These are phyloP conservation scores for Drosophila anomelani DNA, from an alignment of 2,888 invertebrate species.

Conservation along the genomic window DNA sequence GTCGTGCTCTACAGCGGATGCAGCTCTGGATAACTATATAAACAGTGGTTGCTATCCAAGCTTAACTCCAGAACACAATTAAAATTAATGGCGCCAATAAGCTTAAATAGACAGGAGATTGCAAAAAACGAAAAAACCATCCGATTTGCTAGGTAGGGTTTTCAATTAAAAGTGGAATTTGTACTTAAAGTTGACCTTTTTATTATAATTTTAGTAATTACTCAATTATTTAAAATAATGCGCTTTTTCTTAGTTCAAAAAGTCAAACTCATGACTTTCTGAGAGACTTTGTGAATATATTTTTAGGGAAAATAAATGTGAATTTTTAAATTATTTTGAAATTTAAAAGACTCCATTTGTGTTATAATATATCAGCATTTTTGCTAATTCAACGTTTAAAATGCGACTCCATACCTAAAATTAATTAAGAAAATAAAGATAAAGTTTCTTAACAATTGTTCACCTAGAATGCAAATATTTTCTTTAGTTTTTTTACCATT, in stretches of 20 bases:
- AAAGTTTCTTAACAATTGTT: neutral
- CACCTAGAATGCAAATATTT: neutral
- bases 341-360: neutral
- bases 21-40: slow-evolving; percentile 34
- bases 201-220: neutral
- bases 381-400: neutral
- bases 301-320: neutral
- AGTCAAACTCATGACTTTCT: neutral
- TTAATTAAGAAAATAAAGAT: neutral
- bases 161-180: neutral
- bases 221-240: neutral
- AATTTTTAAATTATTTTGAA: neutral
- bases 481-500: neutral
- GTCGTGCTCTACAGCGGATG: slow-evolving; percentile 69
- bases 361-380: neutral
- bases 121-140: neutral
- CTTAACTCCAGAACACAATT: slow-evolving; percentile 21
- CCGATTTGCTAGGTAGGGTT: neutral
- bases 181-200: neutral
- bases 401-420: neutral
- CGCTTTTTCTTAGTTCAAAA: neutral
- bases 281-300: neutral
- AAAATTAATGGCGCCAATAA: slow-evolving; percentile 21
- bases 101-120: slow-evolving; percentile 2
- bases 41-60: slow-evolving; percentile 13